Percentiles rank a stretch among this genome's conserved stretches.
Conservation (phyloP, 2,797 vertebrate species). For the Ispidina picta region DNA sequence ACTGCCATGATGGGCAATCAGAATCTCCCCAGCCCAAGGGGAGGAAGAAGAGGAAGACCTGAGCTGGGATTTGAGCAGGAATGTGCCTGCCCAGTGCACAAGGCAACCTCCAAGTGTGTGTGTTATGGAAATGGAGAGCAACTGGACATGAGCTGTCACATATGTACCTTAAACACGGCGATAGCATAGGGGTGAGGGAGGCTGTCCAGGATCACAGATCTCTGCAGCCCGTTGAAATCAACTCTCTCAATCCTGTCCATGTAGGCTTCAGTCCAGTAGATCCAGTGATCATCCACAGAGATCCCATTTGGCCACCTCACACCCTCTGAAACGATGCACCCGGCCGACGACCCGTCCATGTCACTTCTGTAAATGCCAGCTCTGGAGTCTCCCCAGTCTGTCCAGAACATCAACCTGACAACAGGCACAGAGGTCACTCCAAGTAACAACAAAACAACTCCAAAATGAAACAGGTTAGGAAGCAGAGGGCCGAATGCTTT, state of each 20-base stretch:
- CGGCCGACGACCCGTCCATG: conserved; percentile 90
- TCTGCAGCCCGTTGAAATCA: conserved; percentile 85
- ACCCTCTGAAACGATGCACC: conserved; percentile 87
- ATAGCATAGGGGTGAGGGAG: conserved; percentile 97
- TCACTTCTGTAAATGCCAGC: conserved; percentile 90
- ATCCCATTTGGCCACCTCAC: conserved; percentile 98
- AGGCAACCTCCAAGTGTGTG: rapidly evolving
- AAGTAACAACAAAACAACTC: background rate
- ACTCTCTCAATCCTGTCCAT: conserved; percentile 95
- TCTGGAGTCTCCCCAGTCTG: conserved; percentile 93
- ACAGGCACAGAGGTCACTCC: background rate
- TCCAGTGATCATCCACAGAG: conserved; percentile 90
- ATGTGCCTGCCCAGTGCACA: rapidly evolving
- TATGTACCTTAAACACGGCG: conserved; percentile 91
- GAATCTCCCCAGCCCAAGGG: background rate
- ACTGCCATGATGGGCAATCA: rapidly evolving
- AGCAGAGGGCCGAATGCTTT: background rate
- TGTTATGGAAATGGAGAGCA: rapidly evolving
- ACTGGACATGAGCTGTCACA: rapidly evolving
- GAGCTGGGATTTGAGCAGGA: background rate
- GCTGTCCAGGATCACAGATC: conserved; percentile 89
- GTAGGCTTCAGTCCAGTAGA: conserved; percentile 98
- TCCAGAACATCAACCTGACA: conserved; percentile 97
- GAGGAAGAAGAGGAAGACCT: background rate
- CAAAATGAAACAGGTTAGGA: background rate